Base-by-base conservation (phyloP, 1,140 invertebrate genomes). In the Sycophaga agraensis region DNA sequence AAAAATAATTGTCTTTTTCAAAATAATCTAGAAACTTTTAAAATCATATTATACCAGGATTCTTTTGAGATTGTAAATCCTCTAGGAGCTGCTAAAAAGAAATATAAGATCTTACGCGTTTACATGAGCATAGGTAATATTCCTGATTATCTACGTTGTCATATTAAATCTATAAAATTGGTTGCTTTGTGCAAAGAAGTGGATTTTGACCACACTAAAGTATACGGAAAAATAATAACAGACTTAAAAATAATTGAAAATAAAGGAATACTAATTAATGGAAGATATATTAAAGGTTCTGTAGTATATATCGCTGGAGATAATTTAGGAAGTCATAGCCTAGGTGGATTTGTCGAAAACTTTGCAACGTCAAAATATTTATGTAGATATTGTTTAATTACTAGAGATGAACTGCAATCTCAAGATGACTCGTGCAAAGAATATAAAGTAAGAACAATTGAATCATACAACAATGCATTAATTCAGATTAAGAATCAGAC, bases 31-130 rank as follows among this genome's bases (percentile, higher is more conserved):
- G 37, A 66, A 51, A 65, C 66, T 0, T 16, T 75, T 11, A 59
- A 68, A 65, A 39, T 77, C n/a, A 74, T 74, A 37, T 63, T 79
- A 45, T 79, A 69, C 63, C 70, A 77, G 69, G 71, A 74, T 59
- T 42, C 46, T 9, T 74, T 77, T 65, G 74, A 78, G 65, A 37
- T 74, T 24, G 75, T 71, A 14, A 76, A 78, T 63, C 74, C 71
- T 5, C 61, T 77, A 26, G 70, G 75, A 14, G 45, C 66, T 19
- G 67, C 70, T 14, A 68, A 63, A 68, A 68, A 60, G 16, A 76
- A 73, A 67, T 62, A 77, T 59, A 75, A 76, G 70, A 48, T 77
- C 11, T 28, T 72, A 16, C 71, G 63, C 17, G 63, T 77, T n/a
- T 78, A 77, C 61, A 61, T 74, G 61, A 69, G 49, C n/a, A 12